Percentiles rank a stretch among this genome's conserved stretches.
Evolutionary conservation across 2,797 vertebrate genomes (phyloP).

Genomic region (Gadopsis bispinosus): DNA sequence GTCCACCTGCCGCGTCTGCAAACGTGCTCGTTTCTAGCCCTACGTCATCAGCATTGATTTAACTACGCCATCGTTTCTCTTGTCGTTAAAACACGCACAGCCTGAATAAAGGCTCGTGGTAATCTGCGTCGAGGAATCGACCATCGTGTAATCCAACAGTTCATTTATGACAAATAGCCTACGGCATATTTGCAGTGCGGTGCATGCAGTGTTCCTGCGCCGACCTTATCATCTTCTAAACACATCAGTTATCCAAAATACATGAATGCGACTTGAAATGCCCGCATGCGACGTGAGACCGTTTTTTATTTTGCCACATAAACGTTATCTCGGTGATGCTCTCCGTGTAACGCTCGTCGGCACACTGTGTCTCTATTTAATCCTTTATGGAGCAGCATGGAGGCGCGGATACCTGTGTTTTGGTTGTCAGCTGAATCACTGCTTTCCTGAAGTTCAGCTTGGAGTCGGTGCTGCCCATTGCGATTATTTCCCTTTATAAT

Average conservation of each 20-base stretch:
- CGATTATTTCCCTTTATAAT: constrained; percentile 64
- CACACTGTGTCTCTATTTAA: constrained; percentile 17
- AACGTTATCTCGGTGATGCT: constrained; percentile 68
- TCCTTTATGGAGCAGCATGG: neutral
- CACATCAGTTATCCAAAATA: neutral
- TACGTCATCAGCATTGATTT: constrained; percentile 67
- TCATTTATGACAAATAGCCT: neutral
- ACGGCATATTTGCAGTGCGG: neutral
- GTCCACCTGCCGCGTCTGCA: constrained; percentile 80
- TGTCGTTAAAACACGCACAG: constrained; percentile 1
- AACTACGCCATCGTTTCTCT: constrained; percentile 45
- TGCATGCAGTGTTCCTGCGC: neutral
- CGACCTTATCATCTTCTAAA: neutral
- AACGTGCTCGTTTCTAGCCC: constrained; percentile 42
- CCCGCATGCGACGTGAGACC: neutral
- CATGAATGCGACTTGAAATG: neutral
- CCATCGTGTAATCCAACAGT: constrained; percentile 22
- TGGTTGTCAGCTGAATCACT: constrained; percentile 97
- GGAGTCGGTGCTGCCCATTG: constrained; percentile 95
- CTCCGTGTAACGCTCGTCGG: constrained; percentile 30
- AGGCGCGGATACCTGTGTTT: constrained; percentile 90
- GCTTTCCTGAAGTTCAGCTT: constrained; percentile 98
- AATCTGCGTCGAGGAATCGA: constrained; percentile 21
- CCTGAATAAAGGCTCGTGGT: neutral
- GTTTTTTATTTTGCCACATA: constrained; percentile 4